Conservation (phyloP, 2,888 invertebrate genomes). For the Phengaris arion region DNA sequence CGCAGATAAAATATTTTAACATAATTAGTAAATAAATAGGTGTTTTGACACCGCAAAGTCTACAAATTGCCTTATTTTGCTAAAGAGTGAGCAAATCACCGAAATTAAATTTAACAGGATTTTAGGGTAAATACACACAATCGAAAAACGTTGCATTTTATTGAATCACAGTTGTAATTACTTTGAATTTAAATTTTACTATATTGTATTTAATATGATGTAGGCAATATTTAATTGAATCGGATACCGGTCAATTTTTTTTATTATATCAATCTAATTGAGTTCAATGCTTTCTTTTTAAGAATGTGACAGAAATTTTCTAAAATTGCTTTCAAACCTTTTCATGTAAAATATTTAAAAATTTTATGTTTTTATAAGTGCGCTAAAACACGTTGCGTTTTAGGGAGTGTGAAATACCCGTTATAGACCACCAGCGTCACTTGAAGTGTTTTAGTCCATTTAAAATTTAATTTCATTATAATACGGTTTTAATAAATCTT, state of each 20-base stretch:
- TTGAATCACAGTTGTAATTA: neutral
- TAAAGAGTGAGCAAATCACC: neutral
- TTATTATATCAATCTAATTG: no score
- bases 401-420: neutral
- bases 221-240: no score
- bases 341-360: no score
- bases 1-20: neutral
- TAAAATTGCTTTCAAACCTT: no score
- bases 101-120: neutral
- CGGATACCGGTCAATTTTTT: no score
- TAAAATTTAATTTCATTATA: conserved; percentile 14
- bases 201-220: no score
- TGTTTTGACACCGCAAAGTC: neutral
- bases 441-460: neutral
- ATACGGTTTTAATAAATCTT: neutral
- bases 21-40: conserved; percentile 15
- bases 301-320: no score
- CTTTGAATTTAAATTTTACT: no score
- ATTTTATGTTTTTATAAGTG: no score
- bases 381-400: neutral
- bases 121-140: neutral
- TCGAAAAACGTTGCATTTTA: neutral
- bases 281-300: no score
- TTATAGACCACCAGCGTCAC: neutral
- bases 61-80: conserved; percentile 24